Evolutionary conservation across 2,888 invertebrate species (phyloP), one percentile per base, ranked within the genome.

Genomic region (Nymphalis urticae): DNA sequence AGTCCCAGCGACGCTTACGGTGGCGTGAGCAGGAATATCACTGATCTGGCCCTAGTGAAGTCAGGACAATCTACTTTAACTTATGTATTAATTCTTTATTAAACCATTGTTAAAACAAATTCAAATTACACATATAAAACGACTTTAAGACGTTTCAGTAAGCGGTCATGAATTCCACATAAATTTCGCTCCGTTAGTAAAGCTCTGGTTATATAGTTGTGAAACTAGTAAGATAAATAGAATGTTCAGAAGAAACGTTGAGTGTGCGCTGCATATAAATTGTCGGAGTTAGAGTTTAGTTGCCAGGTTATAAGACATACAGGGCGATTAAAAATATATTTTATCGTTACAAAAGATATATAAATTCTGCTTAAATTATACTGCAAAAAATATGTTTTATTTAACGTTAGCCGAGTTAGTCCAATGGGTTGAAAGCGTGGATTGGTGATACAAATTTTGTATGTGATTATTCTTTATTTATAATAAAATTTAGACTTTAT

Each of bases 201-300:
- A 66, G 66, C 71, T 69, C 54, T 51, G 66, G 69, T 71, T 69
- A 71, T 71, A 66, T 60, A 69, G 66, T 69, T 69, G 69, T 54
- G 63, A 69, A 70, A 70, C 70, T 85, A 74, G 77, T 77, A 82
- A 86, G 82, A 85, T 81, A 84, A 85, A 83, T 82, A 83, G 83
- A 85, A 63, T 63, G 62, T 62, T 68, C 67, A 68, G 70, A 68
- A 86, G 84, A 84, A 80, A 83, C 82, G 76, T 85, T 75, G 84
- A 84, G 85, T 86, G 86, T 80, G 82, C 75, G 73, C 71, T 61
- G 81, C 80, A 78, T 82, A 86, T 86, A 83, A 85, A 85, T 86
- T 86, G 83, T 82, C 64, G 51, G 64, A 56, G 74, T 71, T 65
- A 75, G 78, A 81, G 74, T 72, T 76, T 69, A 51, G 69, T 66